A percentile compares a stretch with the other conserved stretches of the same genome.
Evolutionary conservation across 2,888 invertebrate species (phyloP).

Genomic region (Diachrysia chrysitis): DNA sequence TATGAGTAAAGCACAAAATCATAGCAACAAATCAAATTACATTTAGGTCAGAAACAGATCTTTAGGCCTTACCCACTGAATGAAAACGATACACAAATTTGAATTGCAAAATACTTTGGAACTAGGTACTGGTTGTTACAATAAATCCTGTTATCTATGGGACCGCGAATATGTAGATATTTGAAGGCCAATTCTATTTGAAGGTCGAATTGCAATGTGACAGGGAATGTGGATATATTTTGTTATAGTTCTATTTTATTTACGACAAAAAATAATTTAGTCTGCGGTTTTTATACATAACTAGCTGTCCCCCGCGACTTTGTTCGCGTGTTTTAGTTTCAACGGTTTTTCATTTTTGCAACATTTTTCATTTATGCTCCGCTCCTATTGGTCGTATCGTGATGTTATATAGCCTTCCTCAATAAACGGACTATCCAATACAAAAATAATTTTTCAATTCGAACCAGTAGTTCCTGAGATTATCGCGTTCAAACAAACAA

Average conservation of each 20-base stretch:
- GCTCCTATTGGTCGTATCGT: too few relatives aligned
- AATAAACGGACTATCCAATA: too few relatives aligned
- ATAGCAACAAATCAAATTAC: slow-evolving; percentile 37
- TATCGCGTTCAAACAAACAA: too few relatives aligned
- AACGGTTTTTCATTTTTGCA: too few relatives aligned
- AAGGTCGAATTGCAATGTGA: not conserved
- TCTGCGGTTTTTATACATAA: not conserved
- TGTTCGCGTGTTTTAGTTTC: too few relatives aligned
- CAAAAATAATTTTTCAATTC: too few relatives aligned
- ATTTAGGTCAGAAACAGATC: slow-evolving; percentile 14
- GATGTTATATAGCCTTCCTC: too few relatives aligned
- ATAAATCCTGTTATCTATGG: slow-evolving; percentile 42
- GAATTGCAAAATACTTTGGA: slow-evolving; percentile 47
- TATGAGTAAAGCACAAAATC: slow-evolving; percentile 5
- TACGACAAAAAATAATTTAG: not conserved
- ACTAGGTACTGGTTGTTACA: slow-evolving; percentile 33
- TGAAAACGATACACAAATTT: slow-evolving; percentile 45
- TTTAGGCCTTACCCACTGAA: slow-evolving; percentile 9
- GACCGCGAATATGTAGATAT: slow-evolving; percentile 19
- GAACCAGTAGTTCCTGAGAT: too few relatives aligned
- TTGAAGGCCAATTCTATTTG: slow-evolving; percentile 6
- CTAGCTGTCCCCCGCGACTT: too few relatives aligned
- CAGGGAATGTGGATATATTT: not conserved
- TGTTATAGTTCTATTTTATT: too few relatives aligned
- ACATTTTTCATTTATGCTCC: too few relatives aligned